Evolutionary conservation across 2,113 vertebrate genomes (phyloP).

Genomic region (Mungos mungo): DNA sequence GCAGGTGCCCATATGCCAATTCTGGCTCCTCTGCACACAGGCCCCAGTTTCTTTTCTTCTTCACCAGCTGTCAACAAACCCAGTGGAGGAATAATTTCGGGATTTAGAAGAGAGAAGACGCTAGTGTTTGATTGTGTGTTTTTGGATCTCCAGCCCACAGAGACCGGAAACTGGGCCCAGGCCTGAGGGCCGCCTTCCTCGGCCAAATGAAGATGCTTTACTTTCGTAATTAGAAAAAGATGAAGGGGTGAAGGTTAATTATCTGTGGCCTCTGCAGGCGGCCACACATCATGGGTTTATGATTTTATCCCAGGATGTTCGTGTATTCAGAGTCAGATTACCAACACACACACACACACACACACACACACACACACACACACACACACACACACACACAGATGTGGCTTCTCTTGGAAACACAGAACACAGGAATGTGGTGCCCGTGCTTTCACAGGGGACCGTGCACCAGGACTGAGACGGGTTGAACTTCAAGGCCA

Average conservation of each 20-base stretch:
- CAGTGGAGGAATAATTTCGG: conserved; percentile 66
- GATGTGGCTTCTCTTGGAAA: not conserved
- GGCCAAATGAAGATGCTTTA: too few species aligned
- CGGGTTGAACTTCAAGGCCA: not conserved
- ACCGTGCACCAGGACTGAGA: accelerated
- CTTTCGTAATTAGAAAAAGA: not conserved
- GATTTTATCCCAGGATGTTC: not conserved
- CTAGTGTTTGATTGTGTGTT: not conserved
- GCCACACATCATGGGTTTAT: not conserved
- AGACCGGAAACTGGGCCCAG: not conserved
- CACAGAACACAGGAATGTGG: accelerated
- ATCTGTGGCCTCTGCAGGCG: not conserved
- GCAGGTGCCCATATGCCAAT: conserved; percentile 78
- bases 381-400: too few species aligned
- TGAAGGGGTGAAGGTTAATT: not conserved
- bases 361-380: not conserved
- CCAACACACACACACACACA: not conserved
- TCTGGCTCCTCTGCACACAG: conserved; percentile 79
- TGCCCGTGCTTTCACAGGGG: accelerated
- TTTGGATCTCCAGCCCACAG: not conserved
- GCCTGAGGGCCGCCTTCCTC: too few species aligned
- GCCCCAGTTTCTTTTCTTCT: conserved; percentile 74
- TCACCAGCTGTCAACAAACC: conserved; percentile 77
- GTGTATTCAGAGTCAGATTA: not conserved
- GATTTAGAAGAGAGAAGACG: conserved; percentile 55